A percentile compares a stretch with the other conserved stretches of the same genome.
phyloP scores from a whole-genome alignment of 1,140 invertebrate genomes.

The Temnothorax longispinosus region DNA sequence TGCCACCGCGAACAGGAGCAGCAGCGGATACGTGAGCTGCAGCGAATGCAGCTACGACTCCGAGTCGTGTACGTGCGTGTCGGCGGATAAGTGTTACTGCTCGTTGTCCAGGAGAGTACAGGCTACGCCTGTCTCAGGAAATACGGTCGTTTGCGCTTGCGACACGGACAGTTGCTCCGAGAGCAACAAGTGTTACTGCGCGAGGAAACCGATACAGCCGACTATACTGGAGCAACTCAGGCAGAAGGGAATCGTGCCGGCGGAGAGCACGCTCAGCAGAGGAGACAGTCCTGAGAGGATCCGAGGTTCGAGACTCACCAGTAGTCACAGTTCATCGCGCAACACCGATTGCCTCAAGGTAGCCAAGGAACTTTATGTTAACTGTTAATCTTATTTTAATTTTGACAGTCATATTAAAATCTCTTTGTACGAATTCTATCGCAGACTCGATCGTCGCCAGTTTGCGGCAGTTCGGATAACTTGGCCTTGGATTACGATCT shows the following conservation, averaged over 20 bases:
- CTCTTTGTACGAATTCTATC: slow-evolving; percentile 19
- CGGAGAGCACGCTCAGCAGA: slow-evolving; percentile 85
- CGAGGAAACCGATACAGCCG: slow-evolving; percentile 82
- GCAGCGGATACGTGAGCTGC: slow-evolving; percentile 91
- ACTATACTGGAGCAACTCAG: slow-evolving; percentile 86
- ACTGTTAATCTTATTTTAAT: neutral
- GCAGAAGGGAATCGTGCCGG: slow-evolving; percentile 86
- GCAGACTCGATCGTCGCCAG: slow-evolving; percentile 76
- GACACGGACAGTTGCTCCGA: slow-evolving; percentile 95
- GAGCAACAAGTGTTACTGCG: slow-evolving; percentile 95
- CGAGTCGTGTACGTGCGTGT: slow-evolving; percentile 91
- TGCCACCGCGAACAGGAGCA: slow-evolving; percentile 82
- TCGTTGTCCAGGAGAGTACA: slow-evolving; percentile 85
- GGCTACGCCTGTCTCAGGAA: slow-evolving; percentile 65
- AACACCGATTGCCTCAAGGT: slow-evolving; percentile 87
- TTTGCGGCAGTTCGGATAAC: slow-evolving; percentile 87
- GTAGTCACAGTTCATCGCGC: slow-evolving; percentile 83
- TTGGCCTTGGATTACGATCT: slow-evolving; percentile 91
- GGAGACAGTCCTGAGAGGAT: slow-evolving; percentile 76
- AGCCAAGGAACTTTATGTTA: neutral
- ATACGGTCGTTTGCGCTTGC: slow-evolving; percentile 88
- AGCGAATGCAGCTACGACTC: slow-evolving; percentile 94
- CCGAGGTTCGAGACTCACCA: slow-evolving; percentile 68
- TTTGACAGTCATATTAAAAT: neutral
- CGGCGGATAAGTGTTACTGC: slow-evolving; percentile 92